phyloP scores from a whole-genome alignment of 1,140 invertebrate genomes.

The Agrypnia vestita region DNA sequence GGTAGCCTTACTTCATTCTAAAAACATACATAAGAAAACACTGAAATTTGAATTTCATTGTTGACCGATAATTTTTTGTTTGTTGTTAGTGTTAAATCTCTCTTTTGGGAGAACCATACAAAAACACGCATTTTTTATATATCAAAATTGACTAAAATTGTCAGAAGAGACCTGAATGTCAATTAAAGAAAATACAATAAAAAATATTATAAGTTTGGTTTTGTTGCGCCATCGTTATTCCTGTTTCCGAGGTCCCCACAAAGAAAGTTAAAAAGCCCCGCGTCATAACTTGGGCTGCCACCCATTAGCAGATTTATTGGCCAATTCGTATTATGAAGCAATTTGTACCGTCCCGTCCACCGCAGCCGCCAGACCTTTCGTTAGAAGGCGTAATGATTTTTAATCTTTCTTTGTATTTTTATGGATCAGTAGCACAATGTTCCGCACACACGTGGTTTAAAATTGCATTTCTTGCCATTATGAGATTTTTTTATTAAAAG shows the following conservation, averaged over 20 bases:
- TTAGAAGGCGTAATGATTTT: slow-evolving; percentile 18
- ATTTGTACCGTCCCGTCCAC: slow-evolving; percentile 46
- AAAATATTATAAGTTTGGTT: not conserved
- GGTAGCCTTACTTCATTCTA: too few species aligned
- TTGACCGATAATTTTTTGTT: too few species aligned
- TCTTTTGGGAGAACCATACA: too few species aligned
- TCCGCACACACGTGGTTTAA: not conserved
- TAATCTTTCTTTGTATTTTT: not conserved
- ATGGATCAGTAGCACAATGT: not conserved
- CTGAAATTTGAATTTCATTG: too few species aligned
- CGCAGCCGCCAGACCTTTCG: slow-evolving; percentile 8
- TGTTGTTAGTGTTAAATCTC: too few species aligned
- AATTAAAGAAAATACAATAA: too few species aligned
- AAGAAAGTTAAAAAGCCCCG: slow-evolving; percentile 26
- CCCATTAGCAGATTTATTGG: slow-evolving; percentile 57
- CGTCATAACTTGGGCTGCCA: slow-evolving; percentile 33
- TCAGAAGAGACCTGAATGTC: too few species aligned
- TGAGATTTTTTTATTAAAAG: too few species aligned
- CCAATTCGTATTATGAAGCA: slow-evolving; percentile 58
- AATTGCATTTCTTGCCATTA: not conserved
- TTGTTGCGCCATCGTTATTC: not conserved
- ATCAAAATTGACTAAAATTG: too few species aligned
- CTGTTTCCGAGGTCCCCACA: not conserved
- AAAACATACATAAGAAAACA: too few species aligned
- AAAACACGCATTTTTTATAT: too few species aligned